phyloP scores from a whole-genome alignment of 2,113 vertebrate species.

The Oncorhynchus nerka region DNA sequence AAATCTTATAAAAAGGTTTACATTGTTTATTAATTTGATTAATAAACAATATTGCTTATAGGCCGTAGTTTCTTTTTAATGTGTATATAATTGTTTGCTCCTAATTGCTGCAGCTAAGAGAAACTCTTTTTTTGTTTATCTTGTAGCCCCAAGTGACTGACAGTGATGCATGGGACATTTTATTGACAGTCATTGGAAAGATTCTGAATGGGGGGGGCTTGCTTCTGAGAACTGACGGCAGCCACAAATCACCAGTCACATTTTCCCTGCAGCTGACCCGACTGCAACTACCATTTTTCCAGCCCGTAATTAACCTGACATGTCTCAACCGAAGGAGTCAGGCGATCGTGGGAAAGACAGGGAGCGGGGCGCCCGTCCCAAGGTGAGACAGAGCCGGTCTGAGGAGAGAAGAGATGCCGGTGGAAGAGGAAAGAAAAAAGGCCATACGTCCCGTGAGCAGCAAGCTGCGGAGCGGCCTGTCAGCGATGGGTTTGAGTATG shows the following conservation, averaged over 20 bases:
- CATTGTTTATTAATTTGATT: no score
- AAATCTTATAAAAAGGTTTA: no score
- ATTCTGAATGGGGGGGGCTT: constrained; percentile 26
- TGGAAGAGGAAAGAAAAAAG: constrained; percentile 70
- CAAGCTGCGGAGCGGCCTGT: constrained; percentile 62
- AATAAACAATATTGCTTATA: no score
- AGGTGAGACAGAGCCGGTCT: constrained; percentile 77
- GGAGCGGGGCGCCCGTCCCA: constrained; percentile 76
- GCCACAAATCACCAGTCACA: background rate
- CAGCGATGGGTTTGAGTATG: constrained; percentile 76
- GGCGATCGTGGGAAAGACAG: constrained; percentile 66
- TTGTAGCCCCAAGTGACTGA: constrained; percentile 19
- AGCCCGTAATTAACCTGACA: constrained; percentile 41
- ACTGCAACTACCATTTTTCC: constrained; percentile 7
- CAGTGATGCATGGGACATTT: constrained; percentile 8
- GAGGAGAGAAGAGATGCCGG: constrained; percentile 68
- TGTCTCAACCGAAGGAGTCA: constrained; percentile 70
- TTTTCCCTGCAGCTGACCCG: constrained; percentile 6
- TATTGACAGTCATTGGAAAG: background rate
- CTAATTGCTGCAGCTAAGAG: background rate
- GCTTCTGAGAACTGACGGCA: constrained; percentile 22
- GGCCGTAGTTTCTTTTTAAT: no score
- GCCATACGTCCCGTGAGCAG: constrained; percentile 46
- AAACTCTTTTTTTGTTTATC: constrained; percentile 15
- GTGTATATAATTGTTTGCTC: background rate